Conservation (phyloP, 2,797 vertebrate genomes). For the Aplochiton taeniatus region DNA sequence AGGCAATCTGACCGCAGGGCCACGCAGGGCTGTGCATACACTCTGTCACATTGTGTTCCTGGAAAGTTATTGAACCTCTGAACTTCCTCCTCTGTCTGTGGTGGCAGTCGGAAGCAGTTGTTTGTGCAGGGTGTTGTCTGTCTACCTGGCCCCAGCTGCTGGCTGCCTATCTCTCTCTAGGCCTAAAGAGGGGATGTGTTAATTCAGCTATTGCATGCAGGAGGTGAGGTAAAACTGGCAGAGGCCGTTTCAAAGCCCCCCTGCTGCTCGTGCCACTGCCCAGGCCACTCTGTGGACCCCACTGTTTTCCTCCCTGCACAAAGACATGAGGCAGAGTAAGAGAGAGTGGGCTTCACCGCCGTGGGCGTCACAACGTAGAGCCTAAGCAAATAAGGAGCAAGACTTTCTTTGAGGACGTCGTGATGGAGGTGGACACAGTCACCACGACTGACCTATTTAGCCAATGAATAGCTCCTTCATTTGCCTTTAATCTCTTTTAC, state of each 20-base stretch:
- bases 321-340: slow-evolving; percentile 1
- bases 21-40: slow-evolving; percentile 24
- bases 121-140: slow-evolving; percentile 35
- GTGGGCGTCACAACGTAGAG: background rate
- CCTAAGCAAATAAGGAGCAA: background rate
- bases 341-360: slow-evolving; percentile 19
- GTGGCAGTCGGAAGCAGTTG: slow-evolving; percentile 16
- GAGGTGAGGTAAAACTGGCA: slow-evolving; percentile 30
- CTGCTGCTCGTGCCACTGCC: slow-evolving; percentile 23
- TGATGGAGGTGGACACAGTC: slow-evolving; percentile 3
- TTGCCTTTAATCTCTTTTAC: slow-evolving; percentile 29
- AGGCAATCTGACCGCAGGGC: slow-evolving; percentile 46
- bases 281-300: slow-evolving; percentile 27
- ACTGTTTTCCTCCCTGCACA: slow-evolving; percentile 36
- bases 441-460: background rate
- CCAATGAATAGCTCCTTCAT: slow-evolving; percentile 24
- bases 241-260: slow-evolving; percentile 38
- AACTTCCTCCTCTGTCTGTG: slow-evolving; percentile 25
- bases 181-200: slow-evolving; percentile 14
- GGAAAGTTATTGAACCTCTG: slow-evolving; percentile 45
- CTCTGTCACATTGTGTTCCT: slow-evolving; percentile 17
- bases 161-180: slow-evolving; percentile 2
- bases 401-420: slow-evolving; percentile 14
- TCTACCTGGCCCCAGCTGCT: background rate
- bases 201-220: slow-evolving; percentile 34